These are phyloP conservation scores for Nezara viridula DNA, from an alignment of 2,888 invertebrate species.

Conservation along the genomic window DNA sequence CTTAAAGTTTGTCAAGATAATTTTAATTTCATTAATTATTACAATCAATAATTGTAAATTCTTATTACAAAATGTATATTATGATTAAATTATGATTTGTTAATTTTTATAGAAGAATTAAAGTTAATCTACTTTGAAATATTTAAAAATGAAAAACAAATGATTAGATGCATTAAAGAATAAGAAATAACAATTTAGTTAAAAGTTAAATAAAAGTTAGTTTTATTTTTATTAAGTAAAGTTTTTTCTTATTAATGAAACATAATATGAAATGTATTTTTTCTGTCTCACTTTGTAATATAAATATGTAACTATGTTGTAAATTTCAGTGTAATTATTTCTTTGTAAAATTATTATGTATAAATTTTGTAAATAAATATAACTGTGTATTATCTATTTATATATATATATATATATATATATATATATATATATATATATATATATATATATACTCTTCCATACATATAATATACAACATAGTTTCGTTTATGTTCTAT, in stretches of 20 bases:
- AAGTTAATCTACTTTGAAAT: neutral
- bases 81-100: neutral
- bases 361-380: neutral
- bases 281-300: neutral
- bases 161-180: neutral
- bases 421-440: neutral
- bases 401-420: neutral
- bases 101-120: neutral
- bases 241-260: neutral
- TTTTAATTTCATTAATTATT: too few relatives aligned
- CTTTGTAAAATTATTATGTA: neutral
- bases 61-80: neutral
- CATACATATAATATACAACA: too few relatives aligned
- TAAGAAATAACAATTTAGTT: neutral
- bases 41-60: too few relatives aligned
- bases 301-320: neutral
- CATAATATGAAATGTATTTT: neutral
- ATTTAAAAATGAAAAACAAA: neutral
- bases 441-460: too few relatives aligned
- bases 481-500: too few relatives aligned
- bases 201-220: neutral
- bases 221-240: neutral
- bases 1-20: too few relatives aligned
- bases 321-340: neutral
- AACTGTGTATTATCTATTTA: too few relatives aligned